Conservation (phyloP, 2,797 vertebrate genomes). For the Cryptoblepharus egeriae region DNA sequence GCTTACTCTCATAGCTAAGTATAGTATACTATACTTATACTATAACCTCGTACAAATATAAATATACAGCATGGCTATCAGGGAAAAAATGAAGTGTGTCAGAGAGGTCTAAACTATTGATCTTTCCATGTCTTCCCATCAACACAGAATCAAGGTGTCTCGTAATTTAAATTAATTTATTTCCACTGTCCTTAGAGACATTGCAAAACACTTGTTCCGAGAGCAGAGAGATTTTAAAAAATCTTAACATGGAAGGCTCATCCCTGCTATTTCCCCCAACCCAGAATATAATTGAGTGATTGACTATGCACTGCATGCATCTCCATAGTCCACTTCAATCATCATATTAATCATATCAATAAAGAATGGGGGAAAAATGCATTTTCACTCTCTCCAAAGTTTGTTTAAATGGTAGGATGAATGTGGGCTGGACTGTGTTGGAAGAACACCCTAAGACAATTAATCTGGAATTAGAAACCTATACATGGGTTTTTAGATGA, state of each 20-base stretch:
- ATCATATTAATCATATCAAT: neutral
- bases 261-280: no score
- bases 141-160: neutral
- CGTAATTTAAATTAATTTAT: neutral
- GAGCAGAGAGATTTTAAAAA: neutral
- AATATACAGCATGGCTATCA: neutral
- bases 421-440: neutral
- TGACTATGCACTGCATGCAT: no score
- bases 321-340: neutral
- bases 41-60: neutral
- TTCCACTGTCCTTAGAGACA: neutral
- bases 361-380: neutral
- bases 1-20: no score
- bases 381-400: neutral
- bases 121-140: neutral
- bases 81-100: neutral
- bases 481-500: no score
- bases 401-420: neutral
- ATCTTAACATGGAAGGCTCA: neutral
- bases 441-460: neutral
- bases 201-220: neutral
- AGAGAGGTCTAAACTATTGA: neutral
- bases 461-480: neutral
- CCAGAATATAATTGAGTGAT: neutral
- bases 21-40: no score